These are phyloP conservation scores for Bergia puertoricense DNA, from an alignment of 92 coral and sea anemone species.

Conservation along the genomic window DNA sequence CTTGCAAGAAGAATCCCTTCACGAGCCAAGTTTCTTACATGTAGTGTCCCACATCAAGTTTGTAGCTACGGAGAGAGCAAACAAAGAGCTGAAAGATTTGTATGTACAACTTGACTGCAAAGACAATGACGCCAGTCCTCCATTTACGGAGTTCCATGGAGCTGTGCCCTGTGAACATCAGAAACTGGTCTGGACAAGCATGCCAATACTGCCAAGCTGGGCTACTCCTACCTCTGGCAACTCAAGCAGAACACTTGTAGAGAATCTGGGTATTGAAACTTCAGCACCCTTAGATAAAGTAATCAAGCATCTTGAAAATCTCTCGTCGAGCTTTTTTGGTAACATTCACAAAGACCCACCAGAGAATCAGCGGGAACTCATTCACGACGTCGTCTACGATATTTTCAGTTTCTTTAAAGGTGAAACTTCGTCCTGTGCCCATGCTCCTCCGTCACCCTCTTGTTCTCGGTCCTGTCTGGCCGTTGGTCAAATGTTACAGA, in stretches of 20 bases:
- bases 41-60: slow-evolving; percentile 84
- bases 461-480: slow-evolving; percentile 78
- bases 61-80: slow-evolving; percentile 77
- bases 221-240: slow-evolving; percentile 72
- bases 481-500: slow-evolving; percentile 71
- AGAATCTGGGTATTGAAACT: slow-evolving; percentile 79
- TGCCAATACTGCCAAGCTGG: slow-evolving; percentile 83
- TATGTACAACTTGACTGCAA: slow-evolving; percentile 74
- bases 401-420: slow-evolving; percentile 77
- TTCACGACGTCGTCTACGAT: slow-evolving; percentile 79
- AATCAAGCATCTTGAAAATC: slow-evolving; percentile 76
- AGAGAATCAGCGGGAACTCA: slow-evolving; percentile 81
- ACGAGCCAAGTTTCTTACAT: slow-evolving; percentile 76
- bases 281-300: slow-evolving; percentile 84
- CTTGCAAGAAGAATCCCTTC: slow-evolving; percentile 73
- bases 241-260: slow-evolving; percentile 54
- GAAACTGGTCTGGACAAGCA: slow-evolving; percentile 83
- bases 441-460: slow-evolving; percentile 63
- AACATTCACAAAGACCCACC: slow-evolving; percentile 90
- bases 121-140: slow-evolving; percentile 62
- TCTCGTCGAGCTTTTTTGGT: slow-evolving; percentile 74
- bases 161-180: slow-evolving; percentile 82
- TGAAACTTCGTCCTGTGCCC: slow-evolving; percentile 64
- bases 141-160: slow-evolving; percentile 85
- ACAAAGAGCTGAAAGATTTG: slow-evolving; percentile 62